Percentiles rank a stretch among this genome's conserved stretches.
phyloP scores from a whole-genome alignment of 2,888 invertebrate genomes.

The Spatulosminthurus flaviceps region DNA sequence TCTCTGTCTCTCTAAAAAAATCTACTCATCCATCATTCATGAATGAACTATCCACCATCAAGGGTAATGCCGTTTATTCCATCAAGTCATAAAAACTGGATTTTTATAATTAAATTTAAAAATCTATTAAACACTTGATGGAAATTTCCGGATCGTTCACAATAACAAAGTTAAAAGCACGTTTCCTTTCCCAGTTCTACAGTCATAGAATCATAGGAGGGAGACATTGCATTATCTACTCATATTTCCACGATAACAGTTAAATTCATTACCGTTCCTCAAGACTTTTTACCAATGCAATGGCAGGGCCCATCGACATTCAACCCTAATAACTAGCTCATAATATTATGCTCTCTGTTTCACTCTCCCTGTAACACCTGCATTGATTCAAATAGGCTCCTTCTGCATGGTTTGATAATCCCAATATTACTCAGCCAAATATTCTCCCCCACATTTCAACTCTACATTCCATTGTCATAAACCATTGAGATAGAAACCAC shows the following conservation, averaged over 20 bases:
- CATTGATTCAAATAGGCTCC: no score
- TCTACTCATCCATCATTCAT: conserved; percentile 21
- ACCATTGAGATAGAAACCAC: neutral
- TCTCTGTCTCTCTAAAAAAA: no score
- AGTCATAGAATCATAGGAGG: no score
- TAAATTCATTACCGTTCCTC: no score
- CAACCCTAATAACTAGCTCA: neutral
- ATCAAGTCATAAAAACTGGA: conserved; percentile 18
- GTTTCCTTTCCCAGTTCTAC: neutral
- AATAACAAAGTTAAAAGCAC: neutral
- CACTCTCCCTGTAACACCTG: neutral
- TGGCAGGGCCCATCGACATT: no score
- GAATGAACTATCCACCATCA: neutral
- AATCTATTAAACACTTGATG: conserved; percentile 38
- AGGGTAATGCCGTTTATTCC: neutral
- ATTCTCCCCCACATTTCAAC: no score
- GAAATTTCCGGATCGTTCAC: conserved; percentile 36
- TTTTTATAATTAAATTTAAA: conserved; percentile 30
- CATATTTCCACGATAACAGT: no score
- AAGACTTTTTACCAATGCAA: no score
- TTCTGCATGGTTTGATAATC: no score
- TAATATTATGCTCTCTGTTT: no score
- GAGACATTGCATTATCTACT: no score
- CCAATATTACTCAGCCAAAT: no score
- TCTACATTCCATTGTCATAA: neutral